Conservation (phyloP, 2,888 invertebrate genomes). For the Tromatobia lineatoria region DNA sequence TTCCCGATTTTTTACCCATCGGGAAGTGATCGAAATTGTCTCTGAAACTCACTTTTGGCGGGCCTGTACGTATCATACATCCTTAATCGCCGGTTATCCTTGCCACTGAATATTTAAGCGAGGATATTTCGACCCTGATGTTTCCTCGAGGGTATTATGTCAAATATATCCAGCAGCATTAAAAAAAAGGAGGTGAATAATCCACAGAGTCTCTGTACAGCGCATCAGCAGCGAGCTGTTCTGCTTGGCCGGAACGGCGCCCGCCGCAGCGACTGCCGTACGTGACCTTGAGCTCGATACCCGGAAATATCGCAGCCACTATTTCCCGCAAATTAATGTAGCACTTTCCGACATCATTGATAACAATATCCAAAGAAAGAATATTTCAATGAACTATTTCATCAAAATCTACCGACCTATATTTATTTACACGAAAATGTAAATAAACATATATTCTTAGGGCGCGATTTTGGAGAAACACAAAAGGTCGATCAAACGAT, state of each 20-base stretch:
- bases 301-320: slow-evolving; percentile 12
- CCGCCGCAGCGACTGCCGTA: slow-evolving; percentile 10
- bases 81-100: too few relatives aligned
- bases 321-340: not conserved
- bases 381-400: not conserved
- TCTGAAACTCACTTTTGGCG: too few relatives aligned
- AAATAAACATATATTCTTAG: not conserved
- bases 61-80: too few relatives aligned
- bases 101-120: too few relatives aligned
- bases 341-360: not conserved
- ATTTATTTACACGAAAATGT: not conserved
- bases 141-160: too few relatives aligned
- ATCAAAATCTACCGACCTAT: not conserved
- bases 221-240: not conserved
- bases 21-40: too few relatives aligned
- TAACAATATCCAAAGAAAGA: not conserved
- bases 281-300: slow-evolving; percentile 55
- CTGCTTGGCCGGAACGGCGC: slow-evolving; percentile 37
- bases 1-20: too few relatives aligned
- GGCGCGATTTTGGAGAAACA: not conserved
- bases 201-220: not conserved
- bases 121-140: too few relatives aligned
- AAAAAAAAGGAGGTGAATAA: too few relatives aligned
- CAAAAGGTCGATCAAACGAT: not conserved
- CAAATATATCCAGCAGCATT: too few relatives aligned